Evolutionary conservation across 2,888 invertebrate genomes (phyloP).

Genomic region (Caenorhabditis sp.): DNA sequence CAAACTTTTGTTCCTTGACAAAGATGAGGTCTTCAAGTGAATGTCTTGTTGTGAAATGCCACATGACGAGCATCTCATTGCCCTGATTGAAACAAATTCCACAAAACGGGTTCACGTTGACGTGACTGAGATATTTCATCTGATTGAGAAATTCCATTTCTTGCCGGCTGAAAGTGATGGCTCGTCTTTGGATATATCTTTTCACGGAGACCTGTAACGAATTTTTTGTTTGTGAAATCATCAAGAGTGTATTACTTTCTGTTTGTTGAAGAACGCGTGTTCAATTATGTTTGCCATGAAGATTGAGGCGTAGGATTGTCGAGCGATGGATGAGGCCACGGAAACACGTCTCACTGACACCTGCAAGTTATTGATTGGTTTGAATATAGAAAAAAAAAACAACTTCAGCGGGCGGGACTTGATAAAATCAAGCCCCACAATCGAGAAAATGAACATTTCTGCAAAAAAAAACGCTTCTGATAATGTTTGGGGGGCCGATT

Average conservation of each 20-base stretch:
- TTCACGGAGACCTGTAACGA: slow-evolving; percentile 43
- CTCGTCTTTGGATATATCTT: slow-evolving; percentile 36
- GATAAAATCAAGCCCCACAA: no score
- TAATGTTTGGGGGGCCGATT: no score
- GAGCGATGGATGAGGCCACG: slow-evolving; percentile 16
- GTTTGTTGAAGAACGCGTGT: slow-evolving; percentile 22
- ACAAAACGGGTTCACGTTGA: slow-evolving; percentile 47
- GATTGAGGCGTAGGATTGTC: slow-evolving; percentile 30
- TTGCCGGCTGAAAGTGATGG: slow-evolving; percentile 42
- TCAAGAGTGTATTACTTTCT: no score
- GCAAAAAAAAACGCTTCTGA: no score
- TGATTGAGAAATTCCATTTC: slow-evolving; percentile 55
- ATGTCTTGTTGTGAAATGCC: slow-evolving; percentile 44
- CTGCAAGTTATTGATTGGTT: no score
- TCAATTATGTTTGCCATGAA: slow-evolving; percentile 22
- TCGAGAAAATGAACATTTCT: no score
- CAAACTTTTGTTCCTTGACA: slow-evolving; percentile 47
- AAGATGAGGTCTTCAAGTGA: slow-evolving; percentile 51
- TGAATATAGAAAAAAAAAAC: no score
- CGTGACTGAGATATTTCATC: slow-evolving; percentile 45
- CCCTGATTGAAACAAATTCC: slow-evolving; percentile 58
- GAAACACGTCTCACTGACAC: slow-evolving; percentile 28
- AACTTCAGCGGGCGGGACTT: no score
- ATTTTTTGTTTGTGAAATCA: no score
- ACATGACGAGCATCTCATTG: slow-evolving; percentile 42